These are phyloP conservation scores for Olivierus martensii DNA, from an alignment of 1,140 invertebrate species.

Conservation along the genomic window DNA sequence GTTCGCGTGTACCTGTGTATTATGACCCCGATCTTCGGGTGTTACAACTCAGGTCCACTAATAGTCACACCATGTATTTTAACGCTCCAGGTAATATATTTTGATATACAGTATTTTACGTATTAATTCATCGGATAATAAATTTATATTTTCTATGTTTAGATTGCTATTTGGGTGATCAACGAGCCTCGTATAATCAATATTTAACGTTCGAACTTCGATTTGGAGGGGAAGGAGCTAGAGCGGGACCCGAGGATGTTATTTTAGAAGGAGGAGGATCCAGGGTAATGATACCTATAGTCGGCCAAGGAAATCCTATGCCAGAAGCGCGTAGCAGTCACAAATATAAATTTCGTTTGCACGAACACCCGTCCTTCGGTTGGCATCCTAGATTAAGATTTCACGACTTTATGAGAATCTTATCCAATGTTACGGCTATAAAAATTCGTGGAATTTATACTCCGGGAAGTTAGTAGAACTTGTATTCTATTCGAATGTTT, in stretches of 20 bases:
- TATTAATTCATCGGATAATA: neutral
- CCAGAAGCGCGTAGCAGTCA: constrained; percentile 50
- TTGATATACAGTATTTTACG: neutral
- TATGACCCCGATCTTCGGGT: constrained; percentile 71
- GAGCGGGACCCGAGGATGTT: constrained; percentile 63
- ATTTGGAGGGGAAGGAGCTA: constrained; percentile 56
- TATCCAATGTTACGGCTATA: constrained; percentile 84
- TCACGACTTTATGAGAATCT: constrained; percentile 73
- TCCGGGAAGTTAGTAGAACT: constrained; percentile 39
- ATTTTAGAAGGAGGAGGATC: constrained; percentile 63
- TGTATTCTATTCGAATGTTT: neutral
- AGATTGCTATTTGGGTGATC: constrained; percentile 59
- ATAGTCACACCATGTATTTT: constrained; percentile 68
- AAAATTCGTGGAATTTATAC: constrained; percentile 86
- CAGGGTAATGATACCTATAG: constrained; percentile 71
- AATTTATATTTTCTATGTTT: neutral
- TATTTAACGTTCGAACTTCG: constrained; percentile 76
- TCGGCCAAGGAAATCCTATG: constrained; percentile 70
- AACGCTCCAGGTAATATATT: constrained; percentile 50
- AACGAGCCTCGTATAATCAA: constrained; percentile 86
- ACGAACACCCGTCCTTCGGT: constrained; percentile 61
- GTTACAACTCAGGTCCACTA: constrained; percentile 54
- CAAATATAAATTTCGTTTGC: constrained; percentile 65
- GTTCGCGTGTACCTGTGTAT: constrained; percentile 44
- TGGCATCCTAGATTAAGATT: constrained; percentile 78